These are phyloP conservation scores for Clamator glandarius DNA, from an alignment of 2,797 vertebrate genomes.

Conservation along the genomic window DNA sequence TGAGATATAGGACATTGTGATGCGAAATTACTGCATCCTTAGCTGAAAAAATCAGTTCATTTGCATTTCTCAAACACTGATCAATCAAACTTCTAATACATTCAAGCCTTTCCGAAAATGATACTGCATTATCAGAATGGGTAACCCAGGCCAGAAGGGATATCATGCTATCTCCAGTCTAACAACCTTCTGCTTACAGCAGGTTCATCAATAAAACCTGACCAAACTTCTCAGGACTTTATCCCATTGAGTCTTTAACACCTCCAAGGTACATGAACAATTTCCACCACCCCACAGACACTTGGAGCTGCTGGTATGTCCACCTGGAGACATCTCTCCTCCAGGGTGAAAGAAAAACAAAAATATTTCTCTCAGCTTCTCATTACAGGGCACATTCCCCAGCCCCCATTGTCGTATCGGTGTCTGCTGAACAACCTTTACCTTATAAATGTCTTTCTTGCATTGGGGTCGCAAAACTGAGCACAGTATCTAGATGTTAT, in stretches of 20 bases:
- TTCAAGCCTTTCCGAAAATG: neutral
- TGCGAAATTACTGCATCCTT: neutral
- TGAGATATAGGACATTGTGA: neutral
- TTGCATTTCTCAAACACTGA: neutral
- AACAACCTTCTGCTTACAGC: neutral
- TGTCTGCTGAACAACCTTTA: neutral
- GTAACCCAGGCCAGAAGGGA: accelerated
- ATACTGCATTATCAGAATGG: neutral
- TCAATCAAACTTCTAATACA: neutral
- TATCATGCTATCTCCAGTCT: neutral
- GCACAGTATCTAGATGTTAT: neutral
- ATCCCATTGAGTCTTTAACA: neutral
- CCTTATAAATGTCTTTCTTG: neutral
- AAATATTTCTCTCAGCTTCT: neutral
- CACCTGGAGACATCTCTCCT: neutral
- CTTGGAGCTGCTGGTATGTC: neutral
- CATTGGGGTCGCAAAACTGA: neutral
- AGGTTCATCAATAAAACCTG: neutral
- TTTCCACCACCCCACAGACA: neutral
- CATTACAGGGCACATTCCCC: neutral
- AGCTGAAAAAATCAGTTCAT: neutral
- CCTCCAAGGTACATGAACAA: neutral
- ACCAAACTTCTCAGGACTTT: neutral
- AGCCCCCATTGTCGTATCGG: neutral
- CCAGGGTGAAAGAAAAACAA: neutral